Base-by-base conservation (phyloP, 1,140 invertebrate genomes). In the Drosophila lacteicornis region DNA sequence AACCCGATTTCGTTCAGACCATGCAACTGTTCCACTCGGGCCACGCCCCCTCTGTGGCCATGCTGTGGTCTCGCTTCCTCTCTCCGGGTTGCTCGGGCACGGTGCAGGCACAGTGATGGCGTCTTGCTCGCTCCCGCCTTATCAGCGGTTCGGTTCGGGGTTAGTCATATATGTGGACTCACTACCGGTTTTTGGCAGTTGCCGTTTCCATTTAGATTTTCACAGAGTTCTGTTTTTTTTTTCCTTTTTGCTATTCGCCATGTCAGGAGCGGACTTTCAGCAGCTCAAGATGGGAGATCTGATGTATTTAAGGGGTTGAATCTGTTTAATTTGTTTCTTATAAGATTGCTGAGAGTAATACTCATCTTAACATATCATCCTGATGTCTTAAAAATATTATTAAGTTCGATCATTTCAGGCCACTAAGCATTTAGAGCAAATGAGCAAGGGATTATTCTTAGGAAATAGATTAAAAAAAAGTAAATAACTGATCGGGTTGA, bases 141-240 rank as follows among this genome's bases (percentile, higher is more conserved):
- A 88, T 90, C 81, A 75, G 62, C 65, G 62, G 42, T 50, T 60
- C 55, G 75, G 53, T 11, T 25, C 53, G 65, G 83, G 84, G 84
- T 88, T 88, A 90, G 81, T 90, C 86, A 90, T 82, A 68, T 47
- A 47, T 49, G 61, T 33, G 43, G 59, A 25, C 45, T 46, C 49
- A 70, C 67, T 70, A 85, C 85, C 85, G 86, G 86, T 90, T 90
- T 70, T 90, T 90, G 78, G 79, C 75, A 75, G 75, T 79, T 79
- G 67, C 59, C 59, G 76, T 75, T 80, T 80, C 53, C 71, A 80
- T 79, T 75, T 80, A 62, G 62, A 73, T 60, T 73, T 73, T 73
- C 69, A 38, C 45, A 3, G 13, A 56, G 71, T 79, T 76, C 11
- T 58, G 50, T 45, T 43, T 53, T 59, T 70, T 61, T 47, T 57